Conservation (phyloP, 2,888 invertebrate species). For the Lepidochrysops patricia region DNA sequence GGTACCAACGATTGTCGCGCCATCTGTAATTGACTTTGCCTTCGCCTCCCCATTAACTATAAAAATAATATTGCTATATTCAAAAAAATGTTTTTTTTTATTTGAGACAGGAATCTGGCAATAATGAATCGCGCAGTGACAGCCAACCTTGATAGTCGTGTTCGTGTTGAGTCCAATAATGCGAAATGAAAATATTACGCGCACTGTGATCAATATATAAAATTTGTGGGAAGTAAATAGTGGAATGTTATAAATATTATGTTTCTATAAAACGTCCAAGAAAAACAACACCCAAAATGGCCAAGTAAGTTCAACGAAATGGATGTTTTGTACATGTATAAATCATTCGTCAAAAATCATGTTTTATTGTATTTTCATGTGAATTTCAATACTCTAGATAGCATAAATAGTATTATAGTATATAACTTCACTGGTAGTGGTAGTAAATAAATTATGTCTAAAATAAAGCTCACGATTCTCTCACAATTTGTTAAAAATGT, state of each 20-base stretch:
- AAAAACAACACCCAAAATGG: conserved; percentile 43
- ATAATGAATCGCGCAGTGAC: conserved; percentile 2
- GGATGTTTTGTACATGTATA: too few species aligned
- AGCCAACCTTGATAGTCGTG: conserved; percentile 20
- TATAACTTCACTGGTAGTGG: too few species aligned
- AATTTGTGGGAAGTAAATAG: conserved; percentile 16
- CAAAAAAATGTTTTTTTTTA: background rate
- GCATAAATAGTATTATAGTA: too few species aligned
- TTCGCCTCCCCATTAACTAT: too few species aligned
- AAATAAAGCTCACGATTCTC: background rate
- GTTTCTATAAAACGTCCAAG: background rate
- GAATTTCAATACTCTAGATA: background rate
- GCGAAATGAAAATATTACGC: conserved; percentile 32
- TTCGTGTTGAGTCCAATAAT: conserved; percentile 20
- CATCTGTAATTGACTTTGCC: too few species aligned
- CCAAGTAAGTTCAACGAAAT: conserved; percentile 54
- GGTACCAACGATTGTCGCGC: too few species aligned
- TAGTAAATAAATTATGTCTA: background rate
- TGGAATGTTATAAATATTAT: conserved; percentile 35
- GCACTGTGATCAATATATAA: conserved; percentile 29
- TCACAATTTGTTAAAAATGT: too few species aligned
- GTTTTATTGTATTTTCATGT: background rate
- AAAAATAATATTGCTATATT: background rate
- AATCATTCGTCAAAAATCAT: background rate
- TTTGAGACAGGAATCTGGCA: background rate